phyloP scores from a whole-genome alignment of 2,888 invertebrate genomes.

The Trissoscelio sp. region DNA sequence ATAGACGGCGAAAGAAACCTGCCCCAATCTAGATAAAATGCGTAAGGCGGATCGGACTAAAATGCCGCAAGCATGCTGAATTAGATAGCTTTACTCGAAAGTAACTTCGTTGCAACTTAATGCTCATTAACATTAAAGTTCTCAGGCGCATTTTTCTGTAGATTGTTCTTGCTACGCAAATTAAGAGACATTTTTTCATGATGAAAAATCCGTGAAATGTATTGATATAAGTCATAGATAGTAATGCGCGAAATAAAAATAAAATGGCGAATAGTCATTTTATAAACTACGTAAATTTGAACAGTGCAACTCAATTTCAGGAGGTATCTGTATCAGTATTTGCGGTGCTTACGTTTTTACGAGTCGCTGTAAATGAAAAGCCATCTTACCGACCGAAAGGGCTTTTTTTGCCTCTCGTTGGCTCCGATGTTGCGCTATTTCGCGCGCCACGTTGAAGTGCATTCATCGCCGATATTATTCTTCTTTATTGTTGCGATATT shows the following conservation, averaged over 20 bases:
- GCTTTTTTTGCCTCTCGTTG: constrained; percentile 34
- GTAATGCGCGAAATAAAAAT: constrained; percentile 16
- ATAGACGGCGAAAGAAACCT: constrained; percentile 79
- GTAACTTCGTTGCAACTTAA: constrained; percentile 26
- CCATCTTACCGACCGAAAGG: constrained; percentile 38
- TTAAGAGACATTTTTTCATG: neutral
- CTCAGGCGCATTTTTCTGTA: neutral
- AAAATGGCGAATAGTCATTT: constrained; percentile 22
- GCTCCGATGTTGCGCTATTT: constrained; percentile 39
- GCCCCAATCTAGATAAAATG: constrained; percentile 70
- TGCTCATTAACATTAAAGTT: constrained; percentile 19
- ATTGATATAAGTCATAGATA: neutral
- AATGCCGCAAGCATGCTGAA: constrained; percentile 57
- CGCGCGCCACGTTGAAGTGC: constrained; percentile 35
- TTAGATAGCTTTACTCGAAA: constrained; percentile 36
- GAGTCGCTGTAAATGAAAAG: constrained; percentile 60
- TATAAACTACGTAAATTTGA: constrained; percentile 30
- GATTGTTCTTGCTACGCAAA: neutral
- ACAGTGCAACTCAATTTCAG: constrained; percentile 22
- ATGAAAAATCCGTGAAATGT: neutral
- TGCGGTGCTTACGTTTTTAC: constrained; percentile 49
- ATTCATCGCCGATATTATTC: constrained; percentile 61
- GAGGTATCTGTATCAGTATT: constrained; percentile 23
- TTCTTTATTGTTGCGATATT: constrained; percentile 64
- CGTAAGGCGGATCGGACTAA: constrained; percentile 69